Percentiles rank a stretch among this genome's conserved stretches.
Evolutionary conservation across 2,888 invertebrate genomes (phyloP).

Genomic region (Drosophila mercatorum): DNA sequence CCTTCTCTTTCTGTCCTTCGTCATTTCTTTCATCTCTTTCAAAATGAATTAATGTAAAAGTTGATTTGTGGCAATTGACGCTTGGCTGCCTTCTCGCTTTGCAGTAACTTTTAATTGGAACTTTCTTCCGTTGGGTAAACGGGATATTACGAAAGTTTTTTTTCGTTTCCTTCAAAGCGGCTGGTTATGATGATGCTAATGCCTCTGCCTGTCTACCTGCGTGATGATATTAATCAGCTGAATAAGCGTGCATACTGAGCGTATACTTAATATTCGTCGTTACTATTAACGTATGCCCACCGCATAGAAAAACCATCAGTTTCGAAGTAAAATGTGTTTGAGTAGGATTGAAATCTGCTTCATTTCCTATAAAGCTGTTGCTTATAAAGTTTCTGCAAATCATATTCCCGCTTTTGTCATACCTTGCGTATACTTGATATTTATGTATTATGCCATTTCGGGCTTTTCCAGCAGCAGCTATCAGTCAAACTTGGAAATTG

Average conservation of each 20-base stretch:
- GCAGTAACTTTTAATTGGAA: constrained; percentile 69
- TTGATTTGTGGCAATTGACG: constrained; percentile 77
- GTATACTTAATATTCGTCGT: constrained; percentile 1
- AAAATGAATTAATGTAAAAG: constrained; percentile 73
- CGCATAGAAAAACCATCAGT: too few relatives aligned
- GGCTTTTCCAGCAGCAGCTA: too few relatives aligned
- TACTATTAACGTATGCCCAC: neutral
- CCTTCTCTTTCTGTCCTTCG: neutral
- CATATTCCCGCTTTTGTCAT: neutral
- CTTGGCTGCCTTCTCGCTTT: constrained; percentile 53
- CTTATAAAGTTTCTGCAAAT: neutral
- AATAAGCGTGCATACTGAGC: neutral
- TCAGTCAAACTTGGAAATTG: too few relatives aligned
- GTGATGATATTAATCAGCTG: constrained; percentile 12
- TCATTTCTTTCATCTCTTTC: constrained; percentile 39
- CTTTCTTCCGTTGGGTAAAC: constrained; percentile 36
- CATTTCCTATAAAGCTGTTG: neutral
- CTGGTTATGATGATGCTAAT: constrained; percentile 1
- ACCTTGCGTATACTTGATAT: too few relatives aligned
- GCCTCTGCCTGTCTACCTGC: neutral
- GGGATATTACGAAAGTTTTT: constrained; percentile 72
- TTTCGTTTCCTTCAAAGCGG: neutral
- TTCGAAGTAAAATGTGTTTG: neutral
- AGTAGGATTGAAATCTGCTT: neutral
- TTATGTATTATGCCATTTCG: too few relatives aligned